phyloP scores from a whole-genome alignment of 2,113 vertebrate species.

The Lycaon pictus region DNA sequence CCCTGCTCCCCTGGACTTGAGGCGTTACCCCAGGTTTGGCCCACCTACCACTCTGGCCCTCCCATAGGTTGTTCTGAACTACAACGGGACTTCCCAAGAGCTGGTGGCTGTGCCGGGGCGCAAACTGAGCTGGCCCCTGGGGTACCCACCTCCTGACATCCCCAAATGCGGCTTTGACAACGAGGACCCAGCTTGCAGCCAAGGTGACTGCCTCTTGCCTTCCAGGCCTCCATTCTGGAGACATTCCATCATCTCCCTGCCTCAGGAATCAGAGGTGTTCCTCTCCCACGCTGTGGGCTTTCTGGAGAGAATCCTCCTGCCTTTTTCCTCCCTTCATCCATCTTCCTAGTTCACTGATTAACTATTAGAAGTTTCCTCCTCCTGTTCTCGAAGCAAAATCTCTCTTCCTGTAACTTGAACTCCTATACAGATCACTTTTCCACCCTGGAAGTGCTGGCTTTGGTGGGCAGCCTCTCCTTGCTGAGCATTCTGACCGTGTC shows the following conservation, averaged over 20 bases:
- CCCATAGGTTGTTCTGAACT: slow-evolving; percentile 91
- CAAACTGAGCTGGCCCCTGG: slow-evolving; percentile 91
- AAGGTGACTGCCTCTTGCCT: slow-evolving; percentile 83
- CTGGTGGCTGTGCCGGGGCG: slow-evolving; percentile 86
- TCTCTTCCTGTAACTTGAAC: not conserved
- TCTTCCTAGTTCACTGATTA: not conserved
- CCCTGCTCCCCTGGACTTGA: too few species aligned
- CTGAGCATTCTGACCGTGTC: slow-evolving; percentile 89
- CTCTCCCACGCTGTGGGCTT: not conserved
- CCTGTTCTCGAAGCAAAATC: not conserved
- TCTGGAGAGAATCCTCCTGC: not conserved
- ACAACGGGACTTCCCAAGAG: slow-evolving; percentile 91
- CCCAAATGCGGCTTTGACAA: slow-evolving; percentile 94
- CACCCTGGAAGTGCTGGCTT: slow-evolving; percentile 93
- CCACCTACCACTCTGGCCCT: not conserved
- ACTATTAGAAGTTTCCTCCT: not conserved
- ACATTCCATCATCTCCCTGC: rapidly evolving
- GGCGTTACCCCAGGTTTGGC: not conserved
- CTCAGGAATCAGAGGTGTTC: not conserved
- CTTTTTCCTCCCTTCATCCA: not conserved
- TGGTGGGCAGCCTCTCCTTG: slow-evolving; percentile 92
- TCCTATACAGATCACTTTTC: slow-evolving; percentile 88
- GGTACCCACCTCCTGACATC: slow-evolving; percentile 88
- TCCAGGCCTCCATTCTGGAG: not conserved
- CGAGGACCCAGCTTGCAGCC: slow-evolving; percentile 88